A percentile compares a stretch with the other conserved stretches of the same genome.
phyloP scores from a whole-genome alignment of 1,140 invertebrate species.

The Brachionus plicatilis region DNA sequence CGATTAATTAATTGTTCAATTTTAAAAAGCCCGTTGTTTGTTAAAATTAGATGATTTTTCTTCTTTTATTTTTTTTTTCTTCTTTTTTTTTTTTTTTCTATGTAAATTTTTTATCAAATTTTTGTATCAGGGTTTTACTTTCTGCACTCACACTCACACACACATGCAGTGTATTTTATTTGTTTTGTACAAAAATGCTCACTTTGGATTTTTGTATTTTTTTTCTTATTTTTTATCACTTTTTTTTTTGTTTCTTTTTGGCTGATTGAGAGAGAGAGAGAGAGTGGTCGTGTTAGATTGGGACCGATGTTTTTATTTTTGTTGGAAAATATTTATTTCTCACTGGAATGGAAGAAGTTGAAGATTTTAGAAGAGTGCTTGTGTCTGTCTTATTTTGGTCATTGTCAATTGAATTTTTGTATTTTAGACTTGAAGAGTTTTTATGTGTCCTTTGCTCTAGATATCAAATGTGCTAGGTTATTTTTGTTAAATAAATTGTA shows the following conservation, averaged over 20 bases:
- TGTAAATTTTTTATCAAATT: not conserved
- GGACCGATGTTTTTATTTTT: not conserved
- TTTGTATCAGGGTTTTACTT: not conserved
- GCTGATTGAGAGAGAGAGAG: not conserved
- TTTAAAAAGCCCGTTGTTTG: conserved; percentile 29
- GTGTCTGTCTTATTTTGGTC: not conserved
- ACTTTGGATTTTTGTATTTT: not conserved
- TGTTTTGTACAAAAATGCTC: not conserved
- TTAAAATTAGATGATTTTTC: not conserved
- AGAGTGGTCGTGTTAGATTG: not conserved
- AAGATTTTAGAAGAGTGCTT: not conserved
- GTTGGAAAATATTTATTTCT: not conserved
- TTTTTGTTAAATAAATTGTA: conserved; percentile 23
- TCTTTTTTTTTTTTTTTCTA: not conserved
- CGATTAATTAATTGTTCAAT: not conserved
- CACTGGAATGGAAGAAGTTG: not conserved
- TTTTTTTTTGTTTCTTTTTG: not conserved
- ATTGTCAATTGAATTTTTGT: not conserved
- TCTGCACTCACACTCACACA: not conserved
- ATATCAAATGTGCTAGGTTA: not conserved
- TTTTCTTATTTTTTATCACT: not conserved
- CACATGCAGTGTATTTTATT: not conserved
- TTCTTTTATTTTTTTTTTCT: not conserved
- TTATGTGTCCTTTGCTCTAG: not conserved
- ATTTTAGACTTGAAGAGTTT: conserved; percentile 3